Base-by-base conservation (phyloP, 1,140 invertebrate species). In the Drosophila willistoni region DNA sequence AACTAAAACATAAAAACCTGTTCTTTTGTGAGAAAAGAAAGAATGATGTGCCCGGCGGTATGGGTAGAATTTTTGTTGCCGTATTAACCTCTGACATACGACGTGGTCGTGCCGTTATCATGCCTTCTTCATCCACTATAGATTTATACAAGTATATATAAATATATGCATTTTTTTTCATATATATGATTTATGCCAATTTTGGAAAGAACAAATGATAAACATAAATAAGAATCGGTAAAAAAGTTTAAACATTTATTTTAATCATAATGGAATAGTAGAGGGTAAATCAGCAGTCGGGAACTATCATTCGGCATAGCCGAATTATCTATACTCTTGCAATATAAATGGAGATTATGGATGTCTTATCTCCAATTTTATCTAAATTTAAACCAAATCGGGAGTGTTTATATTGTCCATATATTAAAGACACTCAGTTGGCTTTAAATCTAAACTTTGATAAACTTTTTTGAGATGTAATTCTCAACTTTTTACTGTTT, bases 1-100 rank as follows among this genome's bases (percentile, higher is more conserved):
- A 77, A 71, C 79, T 83, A 73, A 74, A 87, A 77, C 62, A 87
- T 83, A 86, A 86, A 89, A 91, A 98, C 97, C 96, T 97, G 95
- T 99, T 99, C 34, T 95, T 98, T 91, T 96, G 96, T 79, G 96
- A 97, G 93, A 99, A 98, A 92, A 99, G 94, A 95, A 99, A 99
- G 93, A 99, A 98, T 81, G 98, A 97, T 92, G 96, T 96, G 90
- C 96, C 96, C 91, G 96, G 95, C 76, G 99, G 99, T 92, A 99
- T 99, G 64, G 98, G 98, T 93, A 97, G 95, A 92, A 96, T 96
- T 94, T 98, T 96, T 74, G 95, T 97, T 42, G 95, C 94, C 93
- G 96, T 97, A 91, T 92, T 92, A 86, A 97, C 94, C 93, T 99
- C 97, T 33, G 98, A 98, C 94, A 98, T 95, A 85, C 98, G 94